Evolutionary conservation across 1,140 invertebrate genomes (phyloP).

Genomic region (Palaemon carinicauda): DNA sequence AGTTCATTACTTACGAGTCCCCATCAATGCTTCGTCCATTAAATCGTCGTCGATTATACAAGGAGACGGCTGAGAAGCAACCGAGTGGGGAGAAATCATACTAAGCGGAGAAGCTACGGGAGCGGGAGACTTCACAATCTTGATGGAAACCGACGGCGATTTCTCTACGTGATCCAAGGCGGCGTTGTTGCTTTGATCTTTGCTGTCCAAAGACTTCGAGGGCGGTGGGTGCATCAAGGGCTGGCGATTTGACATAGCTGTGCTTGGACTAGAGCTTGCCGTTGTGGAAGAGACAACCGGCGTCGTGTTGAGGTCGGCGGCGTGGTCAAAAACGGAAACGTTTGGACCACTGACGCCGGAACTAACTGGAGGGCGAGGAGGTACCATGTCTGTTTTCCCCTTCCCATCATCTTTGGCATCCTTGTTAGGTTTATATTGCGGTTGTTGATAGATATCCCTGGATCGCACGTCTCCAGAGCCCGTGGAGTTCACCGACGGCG

Average conservation of each 20-base stretch:
- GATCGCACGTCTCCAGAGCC: conserved; percentile 22
- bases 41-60: conserved; percentile 87
- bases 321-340: too few species aligned
- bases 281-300: too few species aligned
- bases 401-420: conserved; percentile 36
- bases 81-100: conserved; percentile 49
- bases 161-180: conserved; percentile 25
- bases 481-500: background rate
- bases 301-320: too few species aligned
- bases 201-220: conserved; percentile 22
- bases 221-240: background rate
- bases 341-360: background rate
- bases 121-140: conserved; percentile 81
- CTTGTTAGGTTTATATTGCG: conserved; percentile 29
- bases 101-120: conserved; percentile 67
- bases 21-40: conserved; percentile 86
- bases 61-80: conserved; percentile 69
- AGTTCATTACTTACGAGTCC: conserved; percentile 64
- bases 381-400: background rate
- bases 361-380: background rate
- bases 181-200: background rate
- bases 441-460: conserved; percentile 2
- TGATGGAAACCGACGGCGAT: conserved; percentile 77
- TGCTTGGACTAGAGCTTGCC: too few species aligned
- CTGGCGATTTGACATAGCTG: too few species aligned